A percentile compares a stretch with the other conserved stretches of the same genome.
Conservation (phyloP, 2,113 vertebrate genomes). For the Meles meles region DNA sequence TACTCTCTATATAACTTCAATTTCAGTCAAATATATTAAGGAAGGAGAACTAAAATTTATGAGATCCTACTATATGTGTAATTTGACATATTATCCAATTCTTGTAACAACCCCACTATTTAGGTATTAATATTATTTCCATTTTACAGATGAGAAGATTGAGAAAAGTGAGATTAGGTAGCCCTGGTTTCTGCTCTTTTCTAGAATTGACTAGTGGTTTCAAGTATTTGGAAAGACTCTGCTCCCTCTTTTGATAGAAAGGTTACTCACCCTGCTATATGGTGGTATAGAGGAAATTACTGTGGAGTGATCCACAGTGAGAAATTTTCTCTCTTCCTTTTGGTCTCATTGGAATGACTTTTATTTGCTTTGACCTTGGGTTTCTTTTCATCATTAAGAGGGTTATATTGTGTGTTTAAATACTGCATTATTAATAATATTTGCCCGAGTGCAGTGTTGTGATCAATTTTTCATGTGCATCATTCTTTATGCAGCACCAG, state of each 20-base stretch:
- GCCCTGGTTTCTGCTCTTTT: neutral
- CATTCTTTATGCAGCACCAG: slow-evolving; percentile 49
- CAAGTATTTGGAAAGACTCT: neutral
- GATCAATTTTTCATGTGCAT: slow-evolving; percentile 73
- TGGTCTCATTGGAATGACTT: slow-evolving; percentile 61
- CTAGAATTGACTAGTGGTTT: neutral
- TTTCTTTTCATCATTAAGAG: slow-evolving; percentile 44
- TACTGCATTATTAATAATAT: slow-evolving; percentile 75
- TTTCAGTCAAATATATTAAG: neutral
- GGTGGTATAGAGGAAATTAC: neutral
- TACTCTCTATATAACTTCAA: neutral
- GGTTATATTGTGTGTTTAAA: slow-evolving; percentile 62
- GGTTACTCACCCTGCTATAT: neutral
- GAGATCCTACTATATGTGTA: neutral
- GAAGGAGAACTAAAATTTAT: neutral
- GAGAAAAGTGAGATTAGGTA: neutral
- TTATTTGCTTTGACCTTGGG: slow-evolving; percentile 49
- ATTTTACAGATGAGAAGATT: slow-evolving; percentile 5
- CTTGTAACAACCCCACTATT: neutral
- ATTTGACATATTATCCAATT: neutral
- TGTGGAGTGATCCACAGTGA: neutral
- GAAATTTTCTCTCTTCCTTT: slow-evolving; percentile 47
- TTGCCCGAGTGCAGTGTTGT: slow-evolving; percentile 57
- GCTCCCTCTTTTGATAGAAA: neutral
- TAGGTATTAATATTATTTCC: neutral